Conservation (phyloP, 2,888 invertebrate species). For the Disparrhopalites patrizii region DNA sequence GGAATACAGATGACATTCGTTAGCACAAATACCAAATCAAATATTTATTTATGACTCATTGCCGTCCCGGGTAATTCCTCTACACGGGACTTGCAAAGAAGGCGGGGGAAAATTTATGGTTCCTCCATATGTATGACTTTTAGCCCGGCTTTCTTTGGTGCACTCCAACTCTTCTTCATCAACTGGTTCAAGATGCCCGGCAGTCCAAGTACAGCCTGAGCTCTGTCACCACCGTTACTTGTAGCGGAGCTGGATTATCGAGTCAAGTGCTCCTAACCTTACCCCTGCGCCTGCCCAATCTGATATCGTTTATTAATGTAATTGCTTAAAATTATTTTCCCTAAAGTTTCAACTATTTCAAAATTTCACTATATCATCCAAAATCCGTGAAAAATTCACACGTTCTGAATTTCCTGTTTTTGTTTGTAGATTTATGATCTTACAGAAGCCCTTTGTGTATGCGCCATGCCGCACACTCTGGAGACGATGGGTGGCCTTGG, state of each 20-base stretch:
- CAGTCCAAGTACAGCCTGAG: conserved; percentile 33
- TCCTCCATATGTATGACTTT: no score
- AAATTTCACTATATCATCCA: no score
- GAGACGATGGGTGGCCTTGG: no score
- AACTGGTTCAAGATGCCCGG: conserved; percentile 39
- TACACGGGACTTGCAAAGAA: no score
- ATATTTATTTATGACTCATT: no score
- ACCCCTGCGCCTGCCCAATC: conserved; percentile 35
- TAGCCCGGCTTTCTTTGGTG: conserved; percentile 43
- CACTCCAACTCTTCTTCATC: conserved; percentile 40
- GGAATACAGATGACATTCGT: background rate
- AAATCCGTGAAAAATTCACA: no score
- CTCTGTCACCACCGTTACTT: conserved; percentile 14
- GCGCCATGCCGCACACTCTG: no score
- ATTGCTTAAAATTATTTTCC: no score
- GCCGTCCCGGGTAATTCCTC: no score
- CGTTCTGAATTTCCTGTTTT: no score
- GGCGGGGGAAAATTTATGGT: no score
- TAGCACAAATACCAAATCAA: background rate
- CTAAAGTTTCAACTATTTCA: no score
- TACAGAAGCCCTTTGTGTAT: conserved; percentile 41
- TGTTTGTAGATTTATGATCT: conserved; percentile 38
- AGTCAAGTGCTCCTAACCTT: conserved; percentile 35
- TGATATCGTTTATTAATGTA: conserved; percentile 37
- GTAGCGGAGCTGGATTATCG: conserved; percentile 40